These are phyloP conservation scores for Peromyscus nudipes DNA, from an alignment of 2,797 vertebrate genomes.

Conservation along the genomic window DNA sequence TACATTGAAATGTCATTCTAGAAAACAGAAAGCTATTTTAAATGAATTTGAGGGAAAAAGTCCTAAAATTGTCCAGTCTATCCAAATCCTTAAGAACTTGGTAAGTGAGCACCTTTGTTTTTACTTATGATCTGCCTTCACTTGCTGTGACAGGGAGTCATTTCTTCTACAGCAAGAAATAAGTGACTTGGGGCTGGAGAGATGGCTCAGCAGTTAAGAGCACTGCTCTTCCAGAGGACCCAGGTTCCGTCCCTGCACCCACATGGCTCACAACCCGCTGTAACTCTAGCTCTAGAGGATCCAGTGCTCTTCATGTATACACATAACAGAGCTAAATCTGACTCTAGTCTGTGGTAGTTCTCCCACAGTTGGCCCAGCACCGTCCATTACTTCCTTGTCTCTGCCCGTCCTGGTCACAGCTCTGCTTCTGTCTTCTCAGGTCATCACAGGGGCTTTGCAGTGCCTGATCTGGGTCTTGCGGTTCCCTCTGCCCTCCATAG, in stretches of 20 bases:
- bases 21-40: slow-evolving; percentile 47
- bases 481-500: slow-evolving; percentile 94
- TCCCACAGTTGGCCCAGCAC: background rate
- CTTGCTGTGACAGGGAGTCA: background rate
- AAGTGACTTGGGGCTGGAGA: background rate
- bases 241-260: background rate
- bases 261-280: background rate
- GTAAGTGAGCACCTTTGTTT: background rate
- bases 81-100: background rate
- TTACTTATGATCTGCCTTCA: background rate
- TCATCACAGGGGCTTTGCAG: slow-evolving; percentile 95
- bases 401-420: background rate
- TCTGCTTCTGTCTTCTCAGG: slow-evolving; percentile 87
- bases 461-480: slow-evolving; percentile 94
- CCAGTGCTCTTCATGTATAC: background rate
- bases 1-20: background rate
- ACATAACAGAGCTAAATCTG: background rate
- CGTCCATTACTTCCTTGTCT: background rate
- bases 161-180: background rate
- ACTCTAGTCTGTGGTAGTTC: accelerated
- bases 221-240: too few relatives aligned
- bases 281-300: background rate
- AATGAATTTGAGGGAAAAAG: background rate
- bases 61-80: background rate
- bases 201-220: background rate